Conservation (phyloP, 2,888 invertebrate genomes). For the Melanostoma scalare region DNA sequence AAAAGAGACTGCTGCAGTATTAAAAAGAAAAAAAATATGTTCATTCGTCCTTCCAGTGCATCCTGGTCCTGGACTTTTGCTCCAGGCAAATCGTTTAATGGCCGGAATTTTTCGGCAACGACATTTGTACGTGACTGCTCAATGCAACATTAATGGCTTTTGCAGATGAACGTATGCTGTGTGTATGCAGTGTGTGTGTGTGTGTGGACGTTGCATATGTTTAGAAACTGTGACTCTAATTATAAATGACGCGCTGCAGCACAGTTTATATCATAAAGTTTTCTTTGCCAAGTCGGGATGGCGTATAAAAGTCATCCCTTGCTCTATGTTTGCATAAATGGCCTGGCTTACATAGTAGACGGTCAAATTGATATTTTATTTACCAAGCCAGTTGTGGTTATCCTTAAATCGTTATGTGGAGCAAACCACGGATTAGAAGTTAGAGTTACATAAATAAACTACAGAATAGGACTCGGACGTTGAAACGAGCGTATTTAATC, state of each 20-base stretch:
- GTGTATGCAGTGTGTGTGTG: background rate
- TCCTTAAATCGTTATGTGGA: background rate
- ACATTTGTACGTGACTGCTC: constrained; percentile 62
- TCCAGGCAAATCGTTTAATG: constrained; percentile 64
- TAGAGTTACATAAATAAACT: too few species aligned
- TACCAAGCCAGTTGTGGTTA: constrained; percentile 1
- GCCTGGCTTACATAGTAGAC: background rate
- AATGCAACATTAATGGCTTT: constrained; percentile 55
- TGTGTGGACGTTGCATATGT: constrained; percentile 12
- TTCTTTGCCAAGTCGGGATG: constrained; percentile 5
- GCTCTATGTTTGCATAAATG: background rate
- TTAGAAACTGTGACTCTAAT: constrained; percentile 30
- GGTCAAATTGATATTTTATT: constrained; percentile 24
- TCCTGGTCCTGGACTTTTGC: constrained; percentile 28
- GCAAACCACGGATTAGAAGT: too few species aligned
- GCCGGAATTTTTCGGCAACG: constrained; percentile 57
- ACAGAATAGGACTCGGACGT: too few species aligned
- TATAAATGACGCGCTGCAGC: constrained; percentile 52
- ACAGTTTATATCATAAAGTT: constrained; percentile 41
- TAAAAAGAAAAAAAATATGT: constrained; percentile 13
- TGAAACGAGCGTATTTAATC: too few species aligned
- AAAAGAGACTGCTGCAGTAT: constrained; percentile 18
- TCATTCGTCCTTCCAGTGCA: constrained; percentile 29
- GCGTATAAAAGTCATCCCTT: background rate
- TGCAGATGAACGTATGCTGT: constrained; percentile 18